A percentile compares a stretch with the other conserved stretches of the same genome.
Conservation (phyloP, 1,140 invertebrate species). For the Ostrea edulis region DNA sequence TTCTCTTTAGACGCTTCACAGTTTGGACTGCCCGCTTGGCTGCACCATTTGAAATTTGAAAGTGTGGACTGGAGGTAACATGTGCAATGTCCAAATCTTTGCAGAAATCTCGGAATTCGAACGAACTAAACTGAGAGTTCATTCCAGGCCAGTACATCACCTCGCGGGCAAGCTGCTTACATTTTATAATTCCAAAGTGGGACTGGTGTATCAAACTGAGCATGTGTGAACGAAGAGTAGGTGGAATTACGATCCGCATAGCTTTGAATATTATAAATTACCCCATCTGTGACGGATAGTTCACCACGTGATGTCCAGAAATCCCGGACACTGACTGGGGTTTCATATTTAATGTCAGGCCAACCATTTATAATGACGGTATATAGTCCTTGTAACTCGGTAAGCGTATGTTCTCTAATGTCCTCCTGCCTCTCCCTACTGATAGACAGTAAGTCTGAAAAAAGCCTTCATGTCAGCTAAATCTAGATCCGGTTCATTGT, state of each 20-base stretch:
- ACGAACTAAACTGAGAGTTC: slow-evolving; percentile 15
- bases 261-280: slow-evolving; percentile 45
- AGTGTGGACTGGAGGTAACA: no score
- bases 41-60: no score
- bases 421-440: no score
- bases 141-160: slow-evolving; percentile 50
- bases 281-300: slow-evolving; percentile 47
- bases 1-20: no score
- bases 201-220: slow-evolving; percentile 42
- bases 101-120: no score
- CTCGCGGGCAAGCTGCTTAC: slow-evolving; percentile 49
- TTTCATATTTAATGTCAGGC: slow-evolving; percentile 33
- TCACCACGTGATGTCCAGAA: slow-evolving; percentile 47
- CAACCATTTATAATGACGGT: slow-evolving; percentile 40
- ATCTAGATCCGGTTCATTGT: neutral
- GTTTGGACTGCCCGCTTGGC: no score
- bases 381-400: neutral
- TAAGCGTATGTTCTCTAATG: neutral
- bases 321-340: neutral
- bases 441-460: neutral
- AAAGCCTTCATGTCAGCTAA: neutral
- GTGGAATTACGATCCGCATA: slow-evolving; percentile 42
- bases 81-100: no score
- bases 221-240: slow-evolving; percentile 41
- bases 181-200: slow-evolving; percentile 49